Evolutionary conservation across 2,113 vertebrate genomes (phyloP), one percentile per base, ranked within the genome.

Genomic region (Tyto alba): DNA sequence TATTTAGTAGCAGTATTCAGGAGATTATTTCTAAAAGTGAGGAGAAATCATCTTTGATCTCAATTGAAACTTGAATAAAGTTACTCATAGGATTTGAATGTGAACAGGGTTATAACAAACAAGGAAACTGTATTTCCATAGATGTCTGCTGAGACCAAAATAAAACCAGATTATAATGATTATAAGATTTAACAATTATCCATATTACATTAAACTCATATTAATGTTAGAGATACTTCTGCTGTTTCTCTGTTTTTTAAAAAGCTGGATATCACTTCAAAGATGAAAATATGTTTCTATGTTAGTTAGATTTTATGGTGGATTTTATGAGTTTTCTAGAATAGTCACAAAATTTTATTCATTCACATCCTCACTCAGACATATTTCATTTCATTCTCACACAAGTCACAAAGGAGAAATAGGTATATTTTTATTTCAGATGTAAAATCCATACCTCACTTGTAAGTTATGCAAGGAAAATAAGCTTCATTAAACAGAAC

Each of bases 391-490:
- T 94, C 43, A 72, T 91, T 90, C 48, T 93, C 79, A 80, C 55
- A 43, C 38, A 89, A 97, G 21, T 92, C 95, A 97, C 94, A 90
- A 72, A 97, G 93, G 96, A 96, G 57, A 93, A 77, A 95, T 94
- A 95, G 74, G 60, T 72, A 71, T 60, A 81, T 73, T 96, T 97
- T 97, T 94, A 96, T 93, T 95, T 97, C 77, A 78, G 79, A 94
- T 93, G 57, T 97, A 97, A 97, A 97, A 97, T 96, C 97, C 87
- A 96, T 92, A 55, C 71, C 25, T 96, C 91, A 76, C 73, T 97
- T 95, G 85, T 97, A 97, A 97, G 89, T 96, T 98, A 95, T 86
- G 89, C 72, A 96, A 95, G 81, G 83, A 96, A 97, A 97, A 97
- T 75, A 95, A 96, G 75, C 78, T 95, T 96, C 96, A 97, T 98